A percentile compares a stretch with the other conserved stretches of the same genome.
phyloP scores from a whole-genome alignment of 2,888 invertebrate genomes.

The Cataglyphis cursor region DNA sequence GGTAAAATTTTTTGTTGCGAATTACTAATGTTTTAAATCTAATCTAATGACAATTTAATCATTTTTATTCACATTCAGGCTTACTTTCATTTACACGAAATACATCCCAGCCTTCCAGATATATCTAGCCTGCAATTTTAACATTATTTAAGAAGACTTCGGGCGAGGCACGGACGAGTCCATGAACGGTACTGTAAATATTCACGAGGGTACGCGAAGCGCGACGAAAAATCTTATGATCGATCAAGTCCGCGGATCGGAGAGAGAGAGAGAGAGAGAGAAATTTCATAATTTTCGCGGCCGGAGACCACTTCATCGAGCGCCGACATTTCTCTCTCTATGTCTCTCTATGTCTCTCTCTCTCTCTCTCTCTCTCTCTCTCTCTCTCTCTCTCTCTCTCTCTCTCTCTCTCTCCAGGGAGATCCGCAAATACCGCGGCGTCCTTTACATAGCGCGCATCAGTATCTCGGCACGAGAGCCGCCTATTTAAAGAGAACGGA shows the following conservation, averaged over 20 bases:
- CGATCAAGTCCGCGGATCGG: constrained; percentile 29
- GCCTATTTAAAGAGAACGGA: constrained; percentile 61
- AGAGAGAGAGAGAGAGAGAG: constrained; percentile 5
- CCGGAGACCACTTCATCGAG: constrained; percentile 37
- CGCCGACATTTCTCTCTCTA: constrained; percentile 15
- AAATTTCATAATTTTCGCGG: constrained; percentile 44
- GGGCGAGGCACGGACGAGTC: background rate
- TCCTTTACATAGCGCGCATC: constrained; percentile 53
- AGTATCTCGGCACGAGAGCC: constrained; percentile 39
- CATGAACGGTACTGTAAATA: constrained; percentile 37
- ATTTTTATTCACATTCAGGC: background rate
- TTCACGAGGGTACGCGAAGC: constrained; percentile 19
- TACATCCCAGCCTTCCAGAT: background rate
- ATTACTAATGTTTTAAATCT: background rate
- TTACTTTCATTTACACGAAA: background rate
- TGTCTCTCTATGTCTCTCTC: too few relatives aligned
- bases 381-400: background rate
- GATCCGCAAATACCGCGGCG: constrained; percentile 45
- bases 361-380: too few relatives aligned
- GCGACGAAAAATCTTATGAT: constrained; percentile 40
- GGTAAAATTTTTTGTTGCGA: background rate
- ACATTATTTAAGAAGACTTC: background rate
- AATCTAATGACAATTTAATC: background rate
- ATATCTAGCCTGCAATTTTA: constrained; percentile 12
- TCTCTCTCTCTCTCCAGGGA: background rate